phyloP scores from a whole-genome alignment of 2,113 vertebrate species.

The Catharus bicknelli region DNA sequence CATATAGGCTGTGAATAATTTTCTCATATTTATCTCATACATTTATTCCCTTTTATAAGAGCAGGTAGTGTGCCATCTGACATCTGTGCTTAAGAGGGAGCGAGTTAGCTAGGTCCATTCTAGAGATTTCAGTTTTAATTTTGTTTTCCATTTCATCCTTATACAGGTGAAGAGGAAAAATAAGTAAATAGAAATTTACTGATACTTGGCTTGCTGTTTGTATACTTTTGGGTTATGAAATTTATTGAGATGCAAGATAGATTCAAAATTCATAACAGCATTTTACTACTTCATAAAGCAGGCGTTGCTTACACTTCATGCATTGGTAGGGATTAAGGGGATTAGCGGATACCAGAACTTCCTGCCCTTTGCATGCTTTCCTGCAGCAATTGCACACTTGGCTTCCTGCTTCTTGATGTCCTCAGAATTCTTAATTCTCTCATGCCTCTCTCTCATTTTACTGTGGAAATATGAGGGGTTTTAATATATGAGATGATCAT shows the following conservation, averaged over 20 bases:
- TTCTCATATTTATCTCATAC: background rate
- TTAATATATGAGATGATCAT: background rate
- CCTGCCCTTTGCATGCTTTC: background rate
- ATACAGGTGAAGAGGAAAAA: slow-evolving; percentile 3
- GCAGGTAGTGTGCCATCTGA: background rate
- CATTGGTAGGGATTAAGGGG: slow-evolving; percentile 48
- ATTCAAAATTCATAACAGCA: slow-evolving; percentile 50
- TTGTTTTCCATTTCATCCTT: background rate
- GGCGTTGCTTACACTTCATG: slow-evolving; percentile 43
- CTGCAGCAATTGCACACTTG: background rate
- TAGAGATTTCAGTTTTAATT: background rate
- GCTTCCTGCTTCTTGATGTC: background rate
- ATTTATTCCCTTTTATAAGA: background rate
- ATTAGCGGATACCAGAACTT: slow-evolving; percentile 45
- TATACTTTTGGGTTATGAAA: slow-evolving; percentile 63
- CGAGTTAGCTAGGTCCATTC: background rate
- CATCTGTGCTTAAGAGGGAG: background rate
- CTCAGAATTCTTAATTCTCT: background rate
- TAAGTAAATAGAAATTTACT: slow-evolving; percentile 24
- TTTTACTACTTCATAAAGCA: slow-evolving; percentile 64
- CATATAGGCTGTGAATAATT: background rate
- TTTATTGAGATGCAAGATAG: slow-evolving; percentile 51
- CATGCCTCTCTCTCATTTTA: background rate
- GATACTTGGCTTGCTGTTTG: slow-evolving; percentile 41
- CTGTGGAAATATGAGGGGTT: background rate